These are phyloP conservation scores for Hypomesus transpacificus DNA, from an alignment of 2,113 vertebrate genomes.

Conservation along the genomic window DNA sequence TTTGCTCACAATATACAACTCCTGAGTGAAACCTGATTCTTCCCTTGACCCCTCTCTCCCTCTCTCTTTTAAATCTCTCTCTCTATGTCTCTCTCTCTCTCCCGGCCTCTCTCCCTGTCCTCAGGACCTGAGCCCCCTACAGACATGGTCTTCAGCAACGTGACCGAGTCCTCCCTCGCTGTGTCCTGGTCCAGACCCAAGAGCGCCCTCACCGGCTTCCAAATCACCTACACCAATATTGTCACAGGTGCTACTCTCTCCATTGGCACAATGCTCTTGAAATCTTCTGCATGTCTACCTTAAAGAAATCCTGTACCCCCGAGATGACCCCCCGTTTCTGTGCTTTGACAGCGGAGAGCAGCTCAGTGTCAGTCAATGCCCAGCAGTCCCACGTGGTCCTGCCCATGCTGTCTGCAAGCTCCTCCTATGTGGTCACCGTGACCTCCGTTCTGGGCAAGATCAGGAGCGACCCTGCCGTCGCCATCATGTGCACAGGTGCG, in stretches of 20 bases:
- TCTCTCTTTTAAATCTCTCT: neutral
- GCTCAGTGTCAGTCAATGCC: slow-evolving; percentile 64
- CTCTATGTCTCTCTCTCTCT: neutral
- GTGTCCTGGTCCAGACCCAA: slow-evolving; percentile 73
- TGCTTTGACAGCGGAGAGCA: slow-evolving; percentile 72
- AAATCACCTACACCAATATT: slow-evolving; percentile 67
- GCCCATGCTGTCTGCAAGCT: slow-evolving; percentile 69
- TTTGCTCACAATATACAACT: neutral
- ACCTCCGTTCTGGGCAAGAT: slow-evolving; percentile 69
- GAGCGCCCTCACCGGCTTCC: slow-evolving; percentile 57
- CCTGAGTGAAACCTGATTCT: slow-evolving; percentile 3
- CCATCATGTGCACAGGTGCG: slow-evolving; percentile 78
- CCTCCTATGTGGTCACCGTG: slow-evolving; percentile 78
- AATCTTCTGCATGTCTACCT: neutral
- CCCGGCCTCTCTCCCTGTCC: neutral
- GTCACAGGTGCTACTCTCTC: slow-evolving; percentile 56
- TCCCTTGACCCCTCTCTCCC: neutral
- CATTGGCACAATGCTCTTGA: neutral
- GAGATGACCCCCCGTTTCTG: slow-evolving; percentile 8
- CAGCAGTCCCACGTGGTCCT: slow-evolving; percentile 63
- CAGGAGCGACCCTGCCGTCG: slow-evolving; percentile 77
- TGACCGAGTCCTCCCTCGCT: slow-evolving; percentile 68
- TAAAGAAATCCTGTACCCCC: slow-evolving; percentile 7
- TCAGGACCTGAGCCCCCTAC: slow-evolving; percentile 71
- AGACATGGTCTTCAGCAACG: slow-evolving; percentile 70